Base-by-base conservation (phyloP, 2,888 invertebrate genomes). In the Watsonalla binaria region DNA sequence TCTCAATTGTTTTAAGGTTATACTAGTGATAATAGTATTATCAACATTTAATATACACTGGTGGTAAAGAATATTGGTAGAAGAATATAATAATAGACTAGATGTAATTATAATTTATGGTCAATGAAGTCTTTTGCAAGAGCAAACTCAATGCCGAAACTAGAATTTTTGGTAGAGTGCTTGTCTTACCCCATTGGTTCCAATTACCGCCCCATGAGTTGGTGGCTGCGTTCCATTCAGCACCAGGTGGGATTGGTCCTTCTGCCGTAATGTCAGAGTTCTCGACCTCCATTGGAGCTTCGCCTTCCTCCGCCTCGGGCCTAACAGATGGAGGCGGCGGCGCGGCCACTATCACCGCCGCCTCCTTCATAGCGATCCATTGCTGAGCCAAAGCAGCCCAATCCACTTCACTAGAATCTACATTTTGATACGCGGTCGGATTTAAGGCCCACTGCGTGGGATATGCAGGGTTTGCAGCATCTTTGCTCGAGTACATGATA, bases 331-430 rank as follows among this genome's bases (percentile, higher is more conserved):
- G 93, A 8, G 93, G 93, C 45, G 93, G 92, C 15, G 93, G 92
- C 6, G 92, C 92, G 46, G 93, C 86, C 45, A 93, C 92, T 45
- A 93, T 92, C 45, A 90, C 90, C 47, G 91, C 85, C 7, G 95
- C 93, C 74, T 96, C 96, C 78, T 97, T 97, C 97, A 97, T 97
- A 80, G 96, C 96, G 67, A 99, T 98, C 98, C 99, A 98, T 93
- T 98, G 98, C 78, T 98, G 98, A 34, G 98, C 98, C 72, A 99
- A 91, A 37, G 97, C 95, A 9, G 98, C 98, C 98, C 99, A 99
- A 84, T 99, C 98, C 57, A 98, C 98, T 86, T 95, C 93, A 78
- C 96, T 96, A 72, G 94, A 94, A 67, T 95, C 94, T 82, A 96
- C 92, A 84, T 95, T 95, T 88, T 96, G 95, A 83, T 95, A 96